phyloP scores from a whole-genome alignment of 1,140 invertebrate species.

The Apis laboriosa region DNA sequence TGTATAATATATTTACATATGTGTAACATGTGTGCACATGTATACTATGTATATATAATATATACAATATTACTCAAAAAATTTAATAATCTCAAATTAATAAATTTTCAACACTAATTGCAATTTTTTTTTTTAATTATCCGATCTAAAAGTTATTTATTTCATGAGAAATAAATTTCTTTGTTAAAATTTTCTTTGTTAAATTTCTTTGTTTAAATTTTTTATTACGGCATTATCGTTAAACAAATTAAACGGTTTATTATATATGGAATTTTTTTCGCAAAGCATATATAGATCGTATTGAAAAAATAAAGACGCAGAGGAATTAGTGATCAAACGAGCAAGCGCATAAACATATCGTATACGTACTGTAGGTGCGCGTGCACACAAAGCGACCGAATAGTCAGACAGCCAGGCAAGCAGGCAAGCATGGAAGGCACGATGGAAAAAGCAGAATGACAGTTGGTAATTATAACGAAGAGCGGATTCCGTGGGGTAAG shows the following conservation, averaged over 20 bases:
- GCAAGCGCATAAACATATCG: constrained; percentile 25
- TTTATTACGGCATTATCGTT: background rate
- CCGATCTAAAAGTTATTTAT: background rate
- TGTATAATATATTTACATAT: too few relatives aligned
- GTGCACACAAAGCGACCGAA: constrained; percentile 3
- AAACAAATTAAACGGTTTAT: background rate
- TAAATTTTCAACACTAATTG: background rate
- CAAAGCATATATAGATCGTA: background rate
- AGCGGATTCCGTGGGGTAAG: constrained; percentile 54
- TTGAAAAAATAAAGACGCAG: background rate
- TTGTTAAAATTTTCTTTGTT: too few relatives aligned
- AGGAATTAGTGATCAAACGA: background rate
- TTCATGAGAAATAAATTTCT: background rate
- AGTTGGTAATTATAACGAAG: constrained; percentile 52
- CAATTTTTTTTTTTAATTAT: background rate
- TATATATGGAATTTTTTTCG: background rate
- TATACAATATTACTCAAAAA: background rate
- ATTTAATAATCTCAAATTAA: background rate
- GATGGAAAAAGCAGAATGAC: constrained; percentile 55
- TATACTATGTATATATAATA: background rate
- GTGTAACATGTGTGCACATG: background rate
- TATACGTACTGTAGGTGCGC: constrained; percentile 23
- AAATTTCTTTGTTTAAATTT: background rate
- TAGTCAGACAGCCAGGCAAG: constrained; percentile 3
- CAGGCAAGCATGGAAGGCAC: constrained; percentile 22